These are phyloP conservation scores for Aricia artaxerxes DNA, from an alignment of 2,888 invertebrate genomes.

Conservation along the genomic window DNA sequence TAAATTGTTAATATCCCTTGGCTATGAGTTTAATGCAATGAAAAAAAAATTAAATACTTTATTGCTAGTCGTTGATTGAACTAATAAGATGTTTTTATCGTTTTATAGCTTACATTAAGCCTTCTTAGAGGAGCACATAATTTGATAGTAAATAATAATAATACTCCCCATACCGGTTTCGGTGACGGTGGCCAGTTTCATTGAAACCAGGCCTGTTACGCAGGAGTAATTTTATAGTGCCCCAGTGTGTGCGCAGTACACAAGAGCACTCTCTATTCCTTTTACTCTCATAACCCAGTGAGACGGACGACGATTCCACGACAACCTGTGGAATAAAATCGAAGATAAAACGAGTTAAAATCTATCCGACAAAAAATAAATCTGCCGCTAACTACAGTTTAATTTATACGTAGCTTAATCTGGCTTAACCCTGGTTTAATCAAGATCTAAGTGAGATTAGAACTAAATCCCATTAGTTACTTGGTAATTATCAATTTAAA, in stretches of 20 bases:
- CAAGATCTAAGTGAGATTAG: background rate
- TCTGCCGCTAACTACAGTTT: background rate
- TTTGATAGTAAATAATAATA: no score
- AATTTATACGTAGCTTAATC: background rate
- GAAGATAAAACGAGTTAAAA: background rate
- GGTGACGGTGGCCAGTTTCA: no score
- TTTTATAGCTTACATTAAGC: no score
- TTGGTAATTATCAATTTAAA: background rate
- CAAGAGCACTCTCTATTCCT: no score
- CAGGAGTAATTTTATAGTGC: no score
- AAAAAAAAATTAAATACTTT: background rate
- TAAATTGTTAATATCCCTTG: background rate
- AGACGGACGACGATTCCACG: no score
- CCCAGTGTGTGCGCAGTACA: no score
- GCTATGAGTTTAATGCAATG: background rate
- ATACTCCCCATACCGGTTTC: no score
- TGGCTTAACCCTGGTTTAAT: background rate
- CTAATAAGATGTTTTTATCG: background rate
- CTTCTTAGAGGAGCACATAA: no score
- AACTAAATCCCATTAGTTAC: background rate
- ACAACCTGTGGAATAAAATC: no score
- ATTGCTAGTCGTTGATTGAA: background rate
- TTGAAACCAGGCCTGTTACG: no score
- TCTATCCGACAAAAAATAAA: background rate
- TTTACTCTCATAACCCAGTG: no score